Evolutionary conservation across 2,113 vertebrate genomes (phyloP), one percentile per base, ranked within the genome.

Genomic region (Himantopus leucocephalus): DNA sequence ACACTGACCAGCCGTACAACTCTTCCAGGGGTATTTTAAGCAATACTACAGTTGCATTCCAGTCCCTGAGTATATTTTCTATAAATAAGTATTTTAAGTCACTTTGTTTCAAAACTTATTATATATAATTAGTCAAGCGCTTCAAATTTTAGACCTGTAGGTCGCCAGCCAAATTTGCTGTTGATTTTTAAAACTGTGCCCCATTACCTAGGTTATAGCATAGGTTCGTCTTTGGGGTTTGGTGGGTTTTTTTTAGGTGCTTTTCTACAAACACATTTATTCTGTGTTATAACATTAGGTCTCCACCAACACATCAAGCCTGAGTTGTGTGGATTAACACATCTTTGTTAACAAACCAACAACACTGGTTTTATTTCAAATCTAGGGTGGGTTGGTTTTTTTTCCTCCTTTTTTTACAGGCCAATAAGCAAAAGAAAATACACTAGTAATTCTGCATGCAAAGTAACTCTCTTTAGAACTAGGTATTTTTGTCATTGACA

Each of bases 81-180:
- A 90, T 68, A 84, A 96, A 88, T 91, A 94, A 64, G 15, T 73
- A 84, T 87, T 96, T 92, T 63, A 88, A 90, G 67, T 68, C 22
- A 37, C 59, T 94, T 88, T 43, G 27, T 64, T 91, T 88, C 39
- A 56, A 74, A 91, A 84, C 19, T 55, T 70, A 24, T 34, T 53
- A 1, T 81, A 43, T 45, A 45, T 45, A 45, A 45, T 59, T 62
- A 86, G 32, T 43, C n/a, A 70, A 92, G 78, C 12, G 48, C 55
- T 87, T 56, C 75, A 45, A 8, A 43, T 75, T 87, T 91, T 21
- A 62, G 62, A 88, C 58, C 27, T 30, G 17, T 7, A 75, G 66
- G 66, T 62, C 72, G 37, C 22, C 71, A 91, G 56, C 26, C 34
- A 71, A 52, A 92, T 53, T 48, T 87, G 39, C 59, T 78, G 59